phyloP scores from a whole-genome alignment of 1,140 invertebrate species.

The Penaeus indicus region DNA sequence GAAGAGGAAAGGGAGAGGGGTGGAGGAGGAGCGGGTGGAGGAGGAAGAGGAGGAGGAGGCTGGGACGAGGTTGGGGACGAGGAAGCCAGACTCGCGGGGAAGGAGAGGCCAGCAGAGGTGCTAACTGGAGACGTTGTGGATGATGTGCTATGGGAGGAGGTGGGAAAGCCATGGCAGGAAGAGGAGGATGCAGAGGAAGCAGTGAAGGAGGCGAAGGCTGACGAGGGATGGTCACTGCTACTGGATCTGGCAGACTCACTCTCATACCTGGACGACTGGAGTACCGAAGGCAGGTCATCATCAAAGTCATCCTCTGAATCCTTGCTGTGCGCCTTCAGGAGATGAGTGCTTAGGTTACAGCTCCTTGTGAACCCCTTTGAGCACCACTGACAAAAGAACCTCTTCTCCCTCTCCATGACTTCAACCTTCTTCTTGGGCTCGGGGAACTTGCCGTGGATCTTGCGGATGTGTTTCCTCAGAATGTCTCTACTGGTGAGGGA shows the following conservation, averaged over 20 bases:
- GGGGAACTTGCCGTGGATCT: conserved; percentile 54
- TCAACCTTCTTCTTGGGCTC: conserved; percentile 33
- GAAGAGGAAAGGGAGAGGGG: conserved; percentile 23
- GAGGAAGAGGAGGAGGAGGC: conserved; percentile 2
- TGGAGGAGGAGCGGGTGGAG: not conserved
- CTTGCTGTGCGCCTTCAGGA: conserved; percentile 54
- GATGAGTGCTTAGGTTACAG: conserved; percentile 53
- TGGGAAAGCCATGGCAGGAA: conserved; percentile 21
- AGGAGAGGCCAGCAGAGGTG: too few species aligned
- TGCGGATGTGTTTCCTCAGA: conserved; percentile 49
- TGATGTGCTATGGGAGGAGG: not conserved
- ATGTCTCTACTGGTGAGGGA: conserved; percentile 45
- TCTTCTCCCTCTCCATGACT: conserved; percentile 47
- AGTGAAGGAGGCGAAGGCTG: not conserved
- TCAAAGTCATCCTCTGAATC: conserved; percentile 57
- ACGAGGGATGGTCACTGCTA: not conserved
- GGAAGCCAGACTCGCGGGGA: too few species aligned
- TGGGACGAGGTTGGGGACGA: not conserved
- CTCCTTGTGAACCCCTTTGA: conserved; percentile 57
- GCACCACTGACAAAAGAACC: conserved; percentile 50
- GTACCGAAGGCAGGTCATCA: conserved; percentile 43
- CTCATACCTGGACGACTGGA: conserved; percentile 21
- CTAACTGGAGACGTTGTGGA: not conserved
- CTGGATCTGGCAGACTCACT: not conserved
- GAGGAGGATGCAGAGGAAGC: not conserved